Evolutionary conservation across 2,888 invertebrate genomes (phyloP).

Genomic region (Nezara viridula): DNA sequence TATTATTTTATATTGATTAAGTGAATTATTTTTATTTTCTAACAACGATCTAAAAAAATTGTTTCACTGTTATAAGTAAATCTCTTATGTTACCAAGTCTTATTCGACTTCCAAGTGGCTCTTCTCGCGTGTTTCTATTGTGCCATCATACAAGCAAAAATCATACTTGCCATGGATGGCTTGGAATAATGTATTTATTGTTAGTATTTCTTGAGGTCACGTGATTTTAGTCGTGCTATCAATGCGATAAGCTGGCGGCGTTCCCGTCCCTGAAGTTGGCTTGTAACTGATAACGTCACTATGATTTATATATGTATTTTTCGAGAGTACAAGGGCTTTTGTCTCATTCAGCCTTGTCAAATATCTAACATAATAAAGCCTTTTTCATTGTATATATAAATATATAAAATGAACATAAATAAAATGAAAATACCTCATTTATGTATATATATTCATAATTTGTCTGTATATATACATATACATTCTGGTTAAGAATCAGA

Average conservation of each 20-base stretch:
- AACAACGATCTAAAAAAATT: no score
- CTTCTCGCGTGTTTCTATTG: background rate
- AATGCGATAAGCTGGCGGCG: background rate
- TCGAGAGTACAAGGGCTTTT: background rate
- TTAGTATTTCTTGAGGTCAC: background rate
- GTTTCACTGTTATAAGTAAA: no score
- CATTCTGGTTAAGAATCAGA: no score
- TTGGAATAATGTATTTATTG: background rate
- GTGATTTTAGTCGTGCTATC: background rate
- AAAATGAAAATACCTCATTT: no score
- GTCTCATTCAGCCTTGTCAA: background rate
- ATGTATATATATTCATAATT: no score
- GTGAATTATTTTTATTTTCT: no score
- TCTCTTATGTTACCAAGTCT: no score
- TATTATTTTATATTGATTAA: no score
- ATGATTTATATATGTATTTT: constrained; percentile 27
- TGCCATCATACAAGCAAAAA: background rate
- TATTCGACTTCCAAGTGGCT: no score
- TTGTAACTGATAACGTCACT: background rate
- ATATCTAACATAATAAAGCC: background rate
- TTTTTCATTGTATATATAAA: background rate
- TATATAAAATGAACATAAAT: no score
- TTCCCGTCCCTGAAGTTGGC: background rate
- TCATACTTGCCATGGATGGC: background rate
- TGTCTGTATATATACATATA: no score